Percentiles rank a stretch among this genome's conserved stretches.
These are phyloP conservation scores for Cinara cedri DNA, from an alignment of 2,888 invertebrate genomes.

Conservation along the genomic window DNA sequence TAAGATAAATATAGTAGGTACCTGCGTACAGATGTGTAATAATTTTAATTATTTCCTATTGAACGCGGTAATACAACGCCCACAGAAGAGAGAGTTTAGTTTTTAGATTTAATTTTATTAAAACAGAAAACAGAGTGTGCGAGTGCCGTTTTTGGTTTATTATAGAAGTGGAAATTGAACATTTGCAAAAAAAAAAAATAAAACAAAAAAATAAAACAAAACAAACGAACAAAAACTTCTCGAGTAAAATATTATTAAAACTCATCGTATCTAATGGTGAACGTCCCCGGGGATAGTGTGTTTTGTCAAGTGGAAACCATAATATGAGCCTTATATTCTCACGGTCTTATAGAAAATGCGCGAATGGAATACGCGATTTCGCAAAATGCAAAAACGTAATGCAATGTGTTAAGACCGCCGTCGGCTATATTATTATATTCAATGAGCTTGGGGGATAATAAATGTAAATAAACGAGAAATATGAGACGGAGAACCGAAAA, in stretches of 20 bases:
- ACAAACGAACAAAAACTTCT: background rate
- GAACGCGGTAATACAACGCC: no score
- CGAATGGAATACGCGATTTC: background rate
- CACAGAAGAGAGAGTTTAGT: no score
- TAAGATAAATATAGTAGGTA: no score
- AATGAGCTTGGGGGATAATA: background rate
- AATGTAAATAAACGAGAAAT: background rate
- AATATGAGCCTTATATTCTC: constrained; percentile 11
- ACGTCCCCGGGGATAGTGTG: background rate
- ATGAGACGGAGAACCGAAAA: background rate
- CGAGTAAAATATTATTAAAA: constrained; percentile 10
- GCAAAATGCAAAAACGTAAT: background rate
- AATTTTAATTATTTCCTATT: no score
- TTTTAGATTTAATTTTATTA: background rate
- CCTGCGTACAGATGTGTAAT: no score
- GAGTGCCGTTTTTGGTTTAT: background rate
- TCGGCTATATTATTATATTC: background rate
- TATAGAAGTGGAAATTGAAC: background rate
- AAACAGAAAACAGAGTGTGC: background rate
- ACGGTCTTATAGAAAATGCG: background rate
- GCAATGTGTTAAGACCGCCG: background rate
- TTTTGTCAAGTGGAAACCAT: constrained; percentile 16
- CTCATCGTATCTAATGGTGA: background rate
- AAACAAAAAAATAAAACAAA: background rate
- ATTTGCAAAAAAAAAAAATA: background rate